Conservation (phyloP, 2,113 vertebrate genomes). For the Prionailurus bengalensis region DNA sequence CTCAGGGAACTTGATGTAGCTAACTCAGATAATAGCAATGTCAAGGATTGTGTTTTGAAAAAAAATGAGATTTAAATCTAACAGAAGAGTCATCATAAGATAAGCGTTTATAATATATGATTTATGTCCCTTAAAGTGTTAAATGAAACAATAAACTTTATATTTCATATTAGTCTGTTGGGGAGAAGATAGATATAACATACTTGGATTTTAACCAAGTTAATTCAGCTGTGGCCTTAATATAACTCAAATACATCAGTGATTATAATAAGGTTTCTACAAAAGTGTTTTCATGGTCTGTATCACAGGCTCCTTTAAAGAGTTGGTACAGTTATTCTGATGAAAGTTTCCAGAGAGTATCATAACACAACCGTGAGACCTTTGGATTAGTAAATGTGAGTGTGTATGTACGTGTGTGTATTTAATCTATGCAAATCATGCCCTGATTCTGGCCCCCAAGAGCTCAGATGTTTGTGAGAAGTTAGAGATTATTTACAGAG, state of each 20-base stretch:
- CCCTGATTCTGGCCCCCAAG: constrained; percentile 59
- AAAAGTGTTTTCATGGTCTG: neutral
- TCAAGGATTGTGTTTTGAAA: neutral
- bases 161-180: neutral
- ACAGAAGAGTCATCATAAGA: neutral
- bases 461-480: constrained; percentile 37
- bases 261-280: neutral
- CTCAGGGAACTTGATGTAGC: neutral
- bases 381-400: constrained; percentile 15
- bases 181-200: neutral
- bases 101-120: neutral
- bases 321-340: neutral
- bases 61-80: neutral
- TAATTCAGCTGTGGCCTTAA: constrained; percentile 29
- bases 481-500: constrained; percentile 64
- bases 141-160: neutral
- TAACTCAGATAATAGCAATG: neutral
- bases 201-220: constrained; percentile 3
- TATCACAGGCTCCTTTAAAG: neutral
- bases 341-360: constrained; percentile 3
- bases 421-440: constrained; percentile 53
- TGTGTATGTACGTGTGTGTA: neutral
- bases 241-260: neutral
- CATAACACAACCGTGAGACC: neutral
- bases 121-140: neutral